Evolutionary conservation across 2,113 vertebrate species (phyloP).

Genomic region (Alces alces): DNA sequence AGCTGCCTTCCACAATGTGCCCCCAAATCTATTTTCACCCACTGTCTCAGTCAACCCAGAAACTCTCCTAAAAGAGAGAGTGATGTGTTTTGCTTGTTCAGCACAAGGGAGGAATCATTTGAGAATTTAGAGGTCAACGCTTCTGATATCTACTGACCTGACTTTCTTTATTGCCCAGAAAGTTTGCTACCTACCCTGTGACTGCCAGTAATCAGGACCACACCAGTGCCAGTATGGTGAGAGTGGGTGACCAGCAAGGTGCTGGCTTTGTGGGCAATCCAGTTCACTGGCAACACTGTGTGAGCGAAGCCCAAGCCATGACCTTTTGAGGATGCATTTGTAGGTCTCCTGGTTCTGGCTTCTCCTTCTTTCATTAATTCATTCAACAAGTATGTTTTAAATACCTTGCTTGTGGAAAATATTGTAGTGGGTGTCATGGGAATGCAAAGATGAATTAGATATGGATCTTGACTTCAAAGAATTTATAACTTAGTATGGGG

Average conservation of each 20-base stretch:
- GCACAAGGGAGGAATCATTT: not conserved
- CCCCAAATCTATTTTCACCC: constrained; percentile 51
- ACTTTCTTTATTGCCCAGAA: constrained; percentile 22
- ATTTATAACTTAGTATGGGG: not conserved
- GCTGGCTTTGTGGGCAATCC: not conserved
- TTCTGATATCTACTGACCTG: not conserved
- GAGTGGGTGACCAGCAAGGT: not conserved
- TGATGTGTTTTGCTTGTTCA: not conserved
- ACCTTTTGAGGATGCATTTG: not conserved
- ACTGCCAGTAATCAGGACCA: not conserved
- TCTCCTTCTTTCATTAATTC: constrained; percentile 7
- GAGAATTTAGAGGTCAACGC: constrained; percentile 20
- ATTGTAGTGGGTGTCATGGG: not conserved
- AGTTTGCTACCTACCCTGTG: not conserved
- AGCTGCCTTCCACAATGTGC: constrained; percentile 6
- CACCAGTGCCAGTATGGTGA: not conserved
- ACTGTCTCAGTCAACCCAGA: not conserved
- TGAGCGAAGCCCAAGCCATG: not conserved
- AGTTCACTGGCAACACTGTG: not conserved
- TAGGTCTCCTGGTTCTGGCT: constrained; percentile 5
- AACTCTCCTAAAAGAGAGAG: not conserved
- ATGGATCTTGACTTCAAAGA: constrained; percentile 14
- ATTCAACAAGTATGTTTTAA: constrained; percentile 8
- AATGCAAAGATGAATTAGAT: not conserved
- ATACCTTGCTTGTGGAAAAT: not conserved